These are phyloP conservation scores for Ischnus inquisitorius DNA, from an alignment of 2,888 invertebrate genomes.

Conservation along the genomic window DNA sequence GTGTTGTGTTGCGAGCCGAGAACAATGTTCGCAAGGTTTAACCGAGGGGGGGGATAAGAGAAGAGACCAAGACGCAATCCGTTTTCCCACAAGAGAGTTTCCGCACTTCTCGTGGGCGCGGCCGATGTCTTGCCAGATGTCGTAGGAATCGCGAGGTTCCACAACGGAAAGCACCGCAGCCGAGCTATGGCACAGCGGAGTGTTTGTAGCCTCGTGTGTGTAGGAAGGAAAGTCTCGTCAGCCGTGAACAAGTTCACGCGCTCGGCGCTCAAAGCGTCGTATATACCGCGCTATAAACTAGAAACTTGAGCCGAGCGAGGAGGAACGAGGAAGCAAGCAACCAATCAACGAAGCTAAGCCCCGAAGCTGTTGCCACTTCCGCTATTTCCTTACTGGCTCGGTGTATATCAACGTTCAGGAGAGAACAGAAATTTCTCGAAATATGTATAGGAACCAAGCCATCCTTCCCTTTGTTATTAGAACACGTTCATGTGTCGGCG, in stretches of 20 bases:
- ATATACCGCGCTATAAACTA: conserved; percentile 43
- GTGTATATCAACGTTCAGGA: conserved; percentile 46
- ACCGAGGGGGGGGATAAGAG: not conserved
- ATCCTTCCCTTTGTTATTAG: not conserved
- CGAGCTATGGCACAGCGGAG: conserved; percentile 32
- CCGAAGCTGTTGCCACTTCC: conserved; percentile 43
- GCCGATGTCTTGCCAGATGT: conserved; percentile 68
- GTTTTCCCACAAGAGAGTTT: conserved; percentile 63
- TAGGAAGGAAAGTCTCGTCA: conserved; percentile 64
- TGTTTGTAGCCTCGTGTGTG: not conserved
- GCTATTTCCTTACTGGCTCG: conserved; percentile 28
- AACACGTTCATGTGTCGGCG: not conserved
- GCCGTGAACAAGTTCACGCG: conserved; percentile 68
- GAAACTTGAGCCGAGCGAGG: conserved; percentile 44
- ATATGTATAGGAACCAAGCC: conserved; percentile 2
- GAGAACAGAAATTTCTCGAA: conserved; percentile 38
- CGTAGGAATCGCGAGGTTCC: conserved; percentile 65
- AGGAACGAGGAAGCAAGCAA: conserved; percentile 48
- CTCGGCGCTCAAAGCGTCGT: conserved; percentile 58
- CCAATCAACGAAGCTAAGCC: conserved; percentile 65
- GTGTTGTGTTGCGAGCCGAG: not conserved
- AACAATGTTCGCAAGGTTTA: not conserved
- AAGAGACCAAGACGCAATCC: conserved; percentile 61
- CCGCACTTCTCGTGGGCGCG: conserved; percentile 59
- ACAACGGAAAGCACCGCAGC: conserved; percentile 62